These are phyloP conservation scores for Lynx canadensis DNA, from an alignment of 2,113 vertebrate species.

Conservation along the genomic window DNA sequence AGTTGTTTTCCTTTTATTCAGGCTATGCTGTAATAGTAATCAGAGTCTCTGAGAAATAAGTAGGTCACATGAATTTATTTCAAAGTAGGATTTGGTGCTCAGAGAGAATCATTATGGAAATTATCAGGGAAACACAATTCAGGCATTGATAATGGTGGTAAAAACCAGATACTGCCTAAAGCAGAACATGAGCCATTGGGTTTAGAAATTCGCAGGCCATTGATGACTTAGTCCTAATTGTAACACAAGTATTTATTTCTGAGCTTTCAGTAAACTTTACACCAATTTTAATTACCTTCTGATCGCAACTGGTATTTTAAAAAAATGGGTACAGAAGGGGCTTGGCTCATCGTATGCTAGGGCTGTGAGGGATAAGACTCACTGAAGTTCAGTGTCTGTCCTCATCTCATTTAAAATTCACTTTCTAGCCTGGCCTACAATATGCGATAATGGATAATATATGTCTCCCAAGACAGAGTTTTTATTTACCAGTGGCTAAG, in stretches of 20 bases:
- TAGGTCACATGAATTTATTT: constrained; percentile 45
- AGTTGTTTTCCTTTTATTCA: constrained; percentile 33
- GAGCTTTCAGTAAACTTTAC: neutral
- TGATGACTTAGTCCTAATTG: neutral
- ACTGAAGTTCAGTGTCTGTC: neutral
- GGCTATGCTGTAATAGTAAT: constrained; percentile 15
- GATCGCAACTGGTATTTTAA: neutral
- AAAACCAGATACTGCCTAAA: neutral
- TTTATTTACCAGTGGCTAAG: neutral
- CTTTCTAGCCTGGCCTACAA: neutral
- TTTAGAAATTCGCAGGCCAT: neutral
- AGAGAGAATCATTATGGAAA: neutral
- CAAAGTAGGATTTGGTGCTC: constrained; percentile 11
- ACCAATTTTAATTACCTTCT: neutral
- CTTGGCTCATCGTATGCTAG: neutral
- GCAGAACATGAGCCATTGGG: neutral
- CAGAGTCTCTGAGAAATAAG: constrained; percentile 49
- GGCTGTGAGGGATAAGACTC: neutral
- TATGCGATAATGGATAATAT: neutral
- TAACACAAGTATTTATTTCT: neutral
- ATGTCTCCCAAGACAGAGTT: neutral
- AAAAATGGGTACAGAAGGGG: neutral
- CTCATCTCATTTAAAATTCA: neutral
- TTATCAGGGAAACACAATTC: neutral
- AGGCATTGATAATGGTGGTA: neutral